Base-by-base conservation (phyloP, 2,797 vertebrate species). In the Coreius guichenoti region DNA sequence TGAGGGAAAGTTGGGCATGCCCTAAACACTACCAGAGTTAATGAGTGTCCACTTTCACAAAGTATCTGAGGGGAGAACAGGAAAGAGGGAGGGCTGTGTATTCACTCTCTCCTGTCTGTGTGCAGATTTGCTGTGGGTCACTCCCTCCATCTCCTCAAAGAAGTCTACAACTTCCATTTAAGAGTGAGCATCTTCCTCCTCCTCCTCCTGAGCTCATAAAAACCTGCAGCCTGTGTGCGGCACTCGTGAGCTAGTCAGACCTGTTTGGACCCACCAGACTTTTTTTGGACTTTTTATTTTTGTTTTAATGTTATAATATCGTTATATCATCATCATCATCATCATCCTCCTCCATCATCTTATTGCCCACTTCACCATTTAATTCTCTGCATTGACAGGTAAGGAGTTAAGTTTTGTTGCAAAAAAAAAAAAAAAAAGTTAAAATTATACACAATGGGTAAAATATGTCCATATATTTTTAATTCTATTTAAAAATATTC, bases 311-410 rank as follows among this genome's bases (percentile, higher is more conserved):
- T 82, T 72, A 47, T 26, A 49, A 26, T 36, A 69, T 43, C 36
- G 39, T 58, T 61, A 83, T 82, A 49, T 77, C 72, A 31, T 68
- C 47, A 29, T 54, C 73, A 68, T 51, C 80, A 54, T 80, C 49
- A 58, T 43, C 74, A n/a, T 81, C 69, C 21, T 67, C 73, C 45
- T 23, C 68, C 56, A 45, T 79, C 19, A 65, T 33, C 47, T 9
- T 84, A 77, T 79, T 36, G 1, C 26, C 8, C 45, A 49, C 23
- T 29, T 82, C 68, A 29, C 7, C 39, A 6, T 72, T 63, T 83
- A 33, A 85, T 73, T 81, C 51, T 69, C 79, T 87, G 2, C 47
- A 58, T 74, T 81, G 26, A 21, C 80, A 86, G 85, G 85, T 87
- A 86, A 89, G 73, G 26, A 65, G 14, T 73, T 72, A 13, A 31